A percentile compares a stretch with the other conserved stretches of the same genome.
Conservation (phyloP, 2,888 invertebrate genomes). For the Platycnemis pennipes region DNA sequence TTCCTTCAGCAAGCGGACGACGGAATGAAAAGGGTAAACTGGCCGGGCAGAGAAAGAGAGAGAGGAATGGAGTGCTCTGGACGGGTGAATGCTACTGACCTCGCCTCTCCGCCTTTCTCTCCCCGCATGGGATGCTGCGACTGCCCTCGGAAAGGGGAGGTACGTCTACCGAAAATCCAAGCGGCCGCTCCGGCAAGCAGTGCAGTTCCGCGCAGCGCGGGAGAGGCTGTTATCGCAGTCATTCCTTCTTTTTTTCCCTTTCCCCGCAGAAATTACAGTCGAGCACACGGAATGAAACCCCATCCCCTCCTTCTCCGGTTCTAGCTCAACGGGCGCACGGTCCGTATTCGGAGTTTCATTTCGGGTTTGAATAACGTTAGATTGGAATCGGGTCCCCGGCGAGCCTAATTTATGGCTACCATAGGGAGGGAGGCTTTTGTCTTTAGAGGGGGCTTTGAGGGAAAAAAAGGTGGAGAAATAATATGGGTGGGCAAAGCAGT, state of each 20-base stretch:
- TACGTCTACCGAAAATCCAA: no score
- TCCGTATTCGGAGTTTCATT: not conserved
- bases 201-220: no score
- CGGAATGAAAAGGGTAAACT: no score
- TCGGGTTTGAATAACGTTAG: slow-evolving; percentile 29
- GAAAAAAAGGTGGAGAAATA: not conserved
- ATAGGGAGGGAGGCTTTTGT: not conserved
- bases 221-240: not conserved
- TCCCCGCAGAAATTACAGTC: not conserved
- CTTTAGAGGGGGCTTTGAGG: not conserved
- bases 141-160: no score
- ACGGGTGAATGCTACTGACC: no score
- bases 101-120: no score
- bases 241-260: not conserved
- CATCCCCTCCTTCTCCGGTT: not conserved
- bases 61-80: no score
- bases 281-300: not conserved
- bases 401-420: not conserved
- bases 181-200: no score
- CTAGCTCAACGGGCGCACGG: not conserved
- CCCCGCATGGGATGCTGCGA: no score
- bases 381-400: not conserved
- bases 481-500: not conserved
- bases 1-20: no score
- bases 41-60: no score